Evolutionary conservation across 2,888 invertebrate species (phyloP).

Genomic region (Nephrotoma guestfalica): DNA sequence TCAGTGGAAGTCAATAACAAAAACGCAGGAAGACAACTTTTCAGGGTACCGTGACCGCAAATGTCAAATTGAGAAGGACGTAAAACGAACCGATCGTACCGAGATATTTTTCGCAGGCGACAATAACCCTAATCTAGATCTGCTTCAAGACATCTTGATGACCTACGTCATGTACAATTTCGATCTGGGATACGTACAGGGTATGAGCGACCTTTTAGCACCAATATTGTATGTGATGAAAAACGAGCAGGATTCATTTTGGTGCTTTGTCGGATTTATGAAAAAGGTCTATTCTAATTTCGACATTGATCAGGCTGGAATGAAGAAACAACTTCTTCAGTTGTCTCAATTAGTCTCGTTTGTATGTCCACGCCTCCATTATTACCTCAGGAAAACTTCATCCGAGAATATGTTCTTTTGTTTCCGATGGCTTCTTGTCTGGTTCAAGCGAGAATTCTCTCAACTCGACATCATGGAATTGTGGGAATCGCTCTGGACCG

Average conservation of each 20-base stretch:
- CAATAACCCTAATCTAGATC: constrained; percentile 71
- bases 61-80: constrained; percentile 93
- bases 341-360: constrained; percentile 68
- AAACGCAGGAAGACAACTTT: constrained; percentile 77
- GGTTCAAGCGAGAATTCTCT: constrained; percentile 89
- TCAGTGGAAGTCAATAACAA: constrained; percentile 87
- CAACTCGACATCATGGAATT: constrained; percentile 74
- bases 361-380: constrained; percentile 69
- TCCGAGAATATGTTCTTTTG: constrained; percentile 96
- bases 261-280: constrained; percentile 99
- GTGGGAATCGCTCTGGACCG: constrained; percentile 97
- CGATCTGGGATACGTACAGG: constrained; percentile 90
- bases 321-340: constrained; percentile 83
- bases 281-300: constrained; percentile 84
- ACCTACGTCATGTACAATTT: constrained; percentile 99
- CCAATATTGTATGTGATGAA: constrained; percentile 80
- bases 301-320: constrained; percentile 91
- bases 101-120: constrained; percentile 88
- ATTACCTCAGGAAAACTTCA: constrained; percentile 51
- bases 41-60: constrained; percentile 79
- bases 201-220: constrained; percentile 94
- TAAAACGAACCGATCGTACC: constrained; percentile 85
- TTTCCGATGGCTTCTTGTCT: constrained; percentile 93
- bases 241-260: constrained; percentile 93
- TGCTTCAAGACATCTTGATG: constrained; percentile 86